A percentile compares a stretch with the other conserved stretches of the same genome.
Evolutionary conservation across 2,888 invertebrate genomes (phyloP).

Genomic region (Neocrepidodera transversa): DNA sequence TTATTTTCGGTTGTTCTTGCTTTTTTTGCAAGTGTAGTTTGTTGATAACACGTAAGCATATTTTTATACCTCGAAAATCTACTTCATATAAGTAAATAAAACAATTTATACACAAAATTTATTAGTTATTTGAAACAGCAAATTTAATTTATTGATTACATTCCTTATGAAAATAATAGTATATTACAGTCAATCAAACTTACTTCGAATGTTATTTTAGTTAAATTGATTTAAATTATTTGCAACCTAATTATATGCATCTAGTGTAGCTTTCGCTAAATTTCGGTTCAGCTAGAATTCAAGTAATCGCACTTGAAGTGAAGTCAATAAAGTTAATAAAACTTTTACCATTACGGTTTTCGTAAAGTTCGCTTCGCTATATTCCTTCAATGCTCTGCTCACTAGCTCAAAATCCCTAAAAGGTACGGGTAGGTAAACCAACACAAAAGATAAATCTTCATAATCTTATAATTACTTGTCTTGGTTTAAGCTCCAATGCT

Average conservation of each 20-base stretch:
- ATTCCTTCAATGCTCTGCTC: background rate
- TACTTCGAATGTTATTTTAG: too few species aligned
- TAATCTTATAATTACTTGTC: constrained; percentile 28
- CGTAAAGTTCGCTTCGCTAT: background rate
- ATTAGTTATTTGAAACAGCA: too few species aligned
- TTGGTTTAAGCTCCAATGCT: constrained; percentile 9
- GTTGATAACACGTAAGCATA: too few species aligned
- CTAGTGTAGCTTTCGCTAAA: background rate
- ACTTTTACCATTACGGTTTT: constrained; percentile 10
- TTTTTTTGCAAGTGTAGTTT: too few species aligned
- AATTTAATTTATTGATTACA: too few species aligned
- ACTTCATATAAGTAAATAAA: too few species aligned
- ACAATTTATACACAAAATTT: too few species aligned
- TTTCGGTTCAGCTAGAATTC: background rate
- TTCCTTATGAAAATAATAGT: too few species aligned
- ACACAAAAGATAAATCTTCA: constrained; percentile 20
- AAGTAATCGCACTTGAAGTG: background rate
- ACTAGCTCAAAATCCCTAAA: background rate
- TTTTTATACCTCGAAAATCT: too few species aligned
- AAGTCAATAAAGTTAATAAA: constrained; percentile 4
- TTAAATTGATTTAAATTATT: background rate
- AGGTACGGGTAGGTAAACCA: constrained; percentile 19
- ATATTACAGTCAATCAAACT: too few species aligned
- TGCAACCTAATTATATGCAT: background rate
- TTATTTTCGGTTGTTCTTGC: too few species aligned